A percentile compares a stretch with the other conserved stretches of the same genome.
Evolutionary conservation across 2,797 vertebrate genomes (phyloP).

Genomic region (Thripadectes ignobilis): DNA sequence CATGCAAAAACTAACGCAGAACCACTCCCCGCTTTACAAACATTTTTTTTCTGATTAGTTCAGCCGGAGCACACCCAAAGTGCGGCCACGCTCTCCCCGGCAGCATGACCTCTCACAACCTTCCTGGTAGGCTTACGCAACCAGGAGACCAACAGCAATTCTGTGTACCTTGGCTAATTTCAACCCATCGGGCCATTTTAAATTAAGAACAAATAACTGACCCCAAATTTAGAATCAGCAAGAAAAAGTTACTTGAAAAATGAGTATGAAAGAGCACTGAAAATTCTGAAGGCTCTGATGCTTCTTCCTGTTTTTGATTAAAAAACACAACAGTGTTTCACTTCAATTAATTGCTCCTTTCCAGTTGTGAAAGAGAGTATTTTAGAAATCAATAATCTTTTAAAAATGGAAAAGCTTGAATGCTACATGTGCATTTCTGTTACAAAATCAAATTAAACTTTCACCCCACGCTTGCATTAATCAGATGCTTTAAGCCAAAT

Average conservation of each 20-base stretch:
- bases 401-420: not conserved
- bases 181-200: not conserved
- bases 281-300: not conserved
- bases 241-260: not conserved
- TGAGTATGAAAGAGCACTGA: not conserved
- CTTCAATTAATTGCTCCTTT: not conserved
- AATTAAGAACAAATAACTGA: not conserved
- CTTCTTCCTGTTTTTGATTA: not conserved
- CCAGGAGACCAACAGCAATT: slow-evolving; percentile 27
- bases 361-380: not conserved
- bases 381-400: not conserved
- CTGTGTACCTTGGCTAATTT: slow-evolving; percentile 32
- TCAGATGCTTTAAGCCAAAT: not conserved
- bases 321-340: not conserved
- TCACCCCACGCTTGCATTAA: not conserved
- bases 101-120: slow-evolving; percentile 46
- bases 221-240: not conserved
- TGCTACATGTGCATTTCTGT: not conserved
- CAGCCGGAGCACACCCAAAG: slow-evolving; percentile 54
- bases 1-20: slow-evolving; percentile 30
- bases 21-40: slow-evolving; percentile 56
- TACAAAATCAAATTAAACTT: not conserved
- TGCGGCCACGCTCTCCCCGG: not conserved
- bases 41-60: slow-evolving; percentile 51
- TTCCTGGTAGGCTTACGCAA: slow-evolving; percentile 56